Base-by-base conservation (phyloP, 2,113 vertebrate genomes). In the Semnornis frantzii region DNA sequence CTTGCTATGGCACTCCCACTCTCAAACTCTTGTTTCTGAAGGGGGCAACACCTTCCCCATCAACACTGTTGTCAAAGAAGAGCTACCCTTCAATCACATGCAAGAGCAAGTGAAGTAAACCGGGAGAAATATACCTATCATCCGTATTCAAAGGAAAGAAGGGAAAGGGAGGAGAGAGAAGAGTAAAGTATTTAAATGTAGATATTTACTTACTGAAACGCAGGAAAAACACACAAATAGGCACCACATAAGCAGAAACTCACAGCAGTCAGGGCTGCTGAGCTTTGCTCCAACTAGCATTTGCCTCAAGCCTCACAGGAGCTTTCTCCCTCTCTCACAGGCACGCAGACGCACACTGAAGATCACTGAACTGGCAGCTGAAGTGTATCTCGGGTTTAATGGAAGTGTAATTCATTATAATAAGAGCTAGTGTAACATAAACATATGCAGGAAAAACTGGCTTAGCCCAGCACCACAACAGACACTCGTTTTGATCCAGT, bases 401-500 rank as follows among this genome's bases (percentile, higher is more conserved):
- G 83, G 42, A 95, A 82, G 89, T 33, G 58, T 21, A 88, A 83
- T 57, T 93, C 83, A 82, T 93, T 95, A 85, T 83, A 82, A 81
- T 91, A 75, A 58, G 65, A 94, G 82, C 81, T n/a, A 82, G 68
- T 1, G 30, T 28, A 93, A 82, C 87, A 72, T 52, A 89, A 96
- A 96, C 86, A 95, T 5, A 92, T 28, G 78, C 94, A 87, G 86
- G 93, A 96, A 96, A 96, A 96, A 86, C 93, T 93, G 93, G 92
- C 89, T 95, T 23, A 48, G 74, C 1, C 0, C 48, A 79, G 30
- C 82, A 88, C 89, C 90, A 91, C 82, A 89, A 78, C 75, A 93
- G 62, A 93, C 33, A 10, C 30, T 19, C 1, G 48, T 59, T 78
- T 34, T 91, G 75, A 95, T 93, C 77, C 65, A 73, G 81, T 34